Evolutionary conservation across 2,888 invertebrate species (phyloP).

Genomic region (Helicoverpa assulta): DNA sequence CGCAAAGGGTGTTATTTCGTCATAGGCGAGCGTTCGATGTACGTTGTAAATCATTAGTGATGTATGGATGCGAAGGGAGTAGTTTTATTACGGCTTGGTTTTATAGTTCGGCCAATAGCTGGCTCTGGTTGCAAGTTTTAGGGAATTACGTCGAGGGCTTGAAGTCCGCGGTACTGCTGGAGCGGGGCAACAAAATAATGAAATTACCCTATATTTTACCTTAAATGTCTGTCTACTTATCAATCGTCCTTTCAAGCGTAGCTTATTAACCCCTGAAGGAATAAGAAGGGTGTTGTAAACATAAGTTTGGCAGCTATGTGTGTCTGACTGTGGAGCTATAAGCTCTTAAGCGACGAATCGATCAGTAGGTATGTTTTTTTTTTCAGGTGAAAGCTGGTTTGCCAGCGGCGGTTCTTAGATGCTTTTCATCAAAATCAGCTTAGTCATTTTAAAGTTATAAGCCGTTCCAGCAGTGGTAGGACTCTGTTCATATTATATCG

Average conservation of each 20-base stretch:
- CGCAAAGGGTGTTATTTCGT: not conserved
- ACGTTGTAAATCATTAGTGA: constrained; percentile 81
- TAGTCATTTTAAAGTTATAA: too few species aligned
- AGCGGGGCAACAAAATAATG: constrained; percentile 18
- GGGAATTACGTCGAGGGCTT: constrained; percentile 73
- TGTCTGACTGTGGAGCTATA: too few species aligned
- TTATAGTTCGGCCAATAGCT: constrained; percentile 84
- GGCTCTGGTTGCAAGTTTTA: constrained; percentile 84
- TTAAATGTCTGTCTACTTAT: not conserved
- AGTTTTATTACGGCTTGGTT: constrained; percentile 83
- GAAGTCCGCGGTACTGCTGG: constrained; percentile 43
- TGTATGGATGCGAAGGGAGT: constrained; percentile 84
- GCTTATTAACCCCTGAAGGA: too few species aligned
- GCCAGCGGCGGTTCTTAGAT: too few species aligned
- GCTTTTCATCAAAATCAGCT: too few species aligned
- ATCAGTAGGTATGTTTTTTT: too few species aligned
- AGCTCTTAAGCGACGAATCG: too few species aligned
- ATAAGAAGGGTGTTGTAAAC: too few species aligned
- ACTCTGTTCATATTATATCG: too few species aligned
- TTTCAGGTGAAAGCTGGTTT: too few species aligned
- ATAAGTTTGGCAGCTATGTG: too few species aligned
- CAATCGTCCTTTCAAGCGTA: not conserved
- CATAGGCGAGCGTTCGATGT: constrained; percentile 64
- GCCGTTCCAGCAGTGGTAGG: too few species aligned
- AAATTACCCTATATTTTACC: not conserved